Percentiles rank a stretch among this genome's conserved stretches.
phyloP scores from a whole-genome alignment of 2,888 invertebrate species.

The Bursaphelenchus okinawaensis region DNA sequence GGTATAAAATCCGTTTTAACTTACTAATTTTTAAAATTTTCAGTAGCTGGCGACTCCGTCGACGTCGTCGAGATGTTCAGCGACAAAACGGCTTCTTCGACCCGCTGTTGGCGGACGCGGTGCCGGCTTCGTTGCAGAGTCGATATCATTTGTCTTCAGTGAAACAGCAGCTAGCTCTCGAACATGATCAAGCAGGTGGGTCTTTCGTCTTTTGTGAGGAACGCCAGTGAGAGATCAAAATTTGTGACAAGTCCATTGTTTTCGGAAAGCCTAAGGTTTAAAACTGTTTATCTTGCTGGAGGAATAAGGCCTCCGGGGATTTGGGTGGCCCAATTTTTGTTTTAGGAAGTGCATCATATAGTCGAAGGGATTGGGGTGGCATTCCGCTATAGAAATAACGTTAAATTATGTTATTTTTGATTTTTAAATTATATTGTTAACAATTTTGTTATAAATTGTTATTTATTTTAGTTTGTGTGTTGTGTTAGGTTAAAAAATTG shows the following conservation, averaged over 20 bases:
- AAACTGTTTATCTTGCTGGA: neutral
- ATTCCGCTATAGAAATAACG: too few relatives aligned
- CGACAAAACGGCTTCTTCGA: conserved; percentile 63
- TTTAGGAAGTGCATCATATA: neutral
- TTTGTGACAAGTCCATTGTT: neutral
- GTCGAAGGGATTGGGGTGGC: too few relatives aligned
- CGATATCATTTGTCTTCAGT: conserved; percentile 30
- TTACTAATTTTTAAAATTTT: conserved; percentile 17
- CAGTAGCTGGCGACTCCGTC: conserved; percentile 46
- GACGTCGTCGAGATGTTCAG: conserved; percentile 79
- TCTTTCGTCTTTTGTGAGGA: too few relatives aligned
- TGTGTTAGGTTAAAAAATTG: too few relatives aligned
- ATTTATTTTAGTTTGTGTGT: too few relatives aligned
- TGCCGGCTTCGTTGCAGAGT: conserved; percentile 49
- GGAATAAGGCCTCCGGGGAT: neutral
- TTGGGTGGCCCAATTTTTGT: neutral
- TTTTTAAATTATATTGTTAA: too few relatives aligned
- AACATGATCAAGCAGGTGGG: conserved; percentile 25
- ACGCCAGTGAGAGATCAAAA: conserved; percentile 3
- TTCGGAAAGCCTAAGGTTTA: neutral
- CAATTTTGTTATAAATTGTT: too few relatives aligned
- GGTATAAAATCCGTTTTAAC: neutral
- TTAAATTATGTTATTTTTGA: too few relatives aligned
- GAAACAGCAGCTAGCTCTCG: conserved; percentile 27
- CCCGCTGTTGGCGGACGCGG: conserved; percentile 44